Percentiles rank a stretch among this genome's conserved stretches.
Conservation (phyloP, 1,140 invertebrate genomes). For the Macrobrachium rosenbergii region DNA sequence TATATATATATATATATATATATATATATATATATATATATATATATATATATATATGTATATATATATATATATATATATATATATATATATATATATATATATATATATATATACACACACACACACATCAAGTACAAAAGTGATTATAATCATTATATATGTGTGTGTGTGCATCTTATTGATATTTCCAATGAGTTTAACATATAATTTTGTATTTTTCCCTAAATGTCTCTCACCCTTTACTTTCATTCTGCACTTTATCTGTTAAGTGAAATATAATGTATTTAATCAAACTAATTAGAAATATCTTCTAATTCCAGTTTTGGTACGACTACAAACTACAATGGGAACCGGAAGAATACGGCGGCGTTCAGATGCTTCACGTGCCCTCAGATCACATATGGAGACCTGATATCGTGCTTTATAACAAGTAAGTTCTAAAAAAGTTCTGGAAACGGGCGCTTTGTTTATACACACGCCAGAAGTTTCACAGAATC, state of each 20-base stretch:
- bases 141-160: too few species aligned
- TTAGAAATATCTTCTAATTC: slow-evolving; percentile 68
- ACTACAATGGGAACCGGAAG: slow-evolving; percentile 92
- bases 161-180: background rate
- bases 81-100: background rate
- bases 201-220: too few species aligned
- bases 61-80: too few species aligned
- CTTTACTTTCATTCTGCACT: background rate
- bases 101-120: background rate
- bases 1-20: too few species aligned
- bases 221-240: too few species aligned
- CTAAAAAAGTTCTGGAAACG: background rate
- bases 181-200: background rate
- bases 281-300: background rate
- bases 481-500: too few species aligned
- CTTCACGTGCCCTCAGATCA: slow-evolving; percentile 95
- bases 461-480: too few species aligned
- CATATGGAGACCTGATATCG: slow-evolving; percentile 96
- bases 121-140: too few species aligned
- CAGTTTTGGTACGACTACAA: slow-evolving; percentile 98
- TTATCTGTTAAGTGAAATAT: background rate
- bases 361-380: slow-evolving; percentile 95
- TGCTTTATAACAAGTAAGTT: slow-evolving; percentile 94
- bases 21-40: too few species aligned
- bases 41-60: too few species aligned